Evolutionary conservation across 1,140 invertebrate genomes (phyloP).

Genomic region (Ceratina japonica): DNA sequence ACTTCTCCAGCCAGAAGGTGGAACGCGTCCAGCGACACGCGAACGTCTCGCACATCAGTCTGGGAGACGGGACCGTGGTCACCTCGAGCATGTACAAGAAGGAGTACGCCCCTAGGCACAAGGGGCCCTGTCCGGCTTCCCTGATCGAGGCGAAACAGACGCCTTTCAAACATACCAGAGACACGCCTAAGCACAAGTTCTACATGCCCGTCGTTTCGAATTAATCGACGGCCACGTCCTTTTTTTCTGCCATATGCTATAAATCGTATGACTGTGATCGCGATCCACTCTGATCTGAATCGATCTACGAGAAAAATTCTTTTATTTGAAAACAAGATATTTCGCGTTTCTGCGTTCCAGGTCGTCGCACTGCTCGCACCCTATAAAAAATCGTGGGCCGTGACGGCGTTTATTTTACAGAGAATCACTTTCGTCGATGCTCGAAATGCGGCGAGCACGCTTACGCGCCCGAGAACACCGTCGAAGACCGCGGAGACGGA

Average conservation of each 20-base stretch:
- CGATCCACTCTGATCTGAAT: too few species aligned
- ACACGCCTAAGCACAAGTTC: conserved; percentile 90
- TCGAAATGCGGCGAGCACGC: not conserved
- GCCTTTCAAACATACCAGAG: conserved; percentile 89
- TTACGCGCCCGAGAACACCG: not conserved
- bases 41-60: conserved; percentile 86
- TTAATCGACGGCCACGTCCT: conserved; percentile 35
- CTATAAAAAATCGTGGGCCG: too few species aligned
- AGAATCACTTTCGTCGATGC: not conserved
- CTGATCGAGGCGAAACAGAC: conserved; percentile 86
- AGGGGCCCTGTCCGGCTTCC: conserved; percentile 88
- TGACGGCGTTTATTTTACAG: not conserved
- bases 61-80: conserved; percentile 82
- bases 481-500: conserved; percentile 1
- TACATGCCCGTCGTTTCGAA: conserved; percentile 83
- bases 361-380: too few species aligned
- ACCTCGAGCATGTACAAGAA: conserved; percentile 86
- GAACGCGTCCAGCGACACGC: conserved; percentile 81
- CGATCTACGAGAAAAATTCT: too few species aligned
- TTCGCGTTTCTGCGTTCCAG: too few species aligned
- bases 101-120: conserved; percentile 84
- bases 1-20: conserved; percentile 79
- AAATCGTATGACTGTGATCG: too few species aligned
- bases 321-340: too few species aligned
- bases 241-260: not conserved